A percentile compares a stretch with the other conserved stretches of the same genome.
These are phyloP conservation scores for Sardina pilchardus DNA, from an alignment of 2,113 vertebrate species.

Conservation along the genomic window DNA sequence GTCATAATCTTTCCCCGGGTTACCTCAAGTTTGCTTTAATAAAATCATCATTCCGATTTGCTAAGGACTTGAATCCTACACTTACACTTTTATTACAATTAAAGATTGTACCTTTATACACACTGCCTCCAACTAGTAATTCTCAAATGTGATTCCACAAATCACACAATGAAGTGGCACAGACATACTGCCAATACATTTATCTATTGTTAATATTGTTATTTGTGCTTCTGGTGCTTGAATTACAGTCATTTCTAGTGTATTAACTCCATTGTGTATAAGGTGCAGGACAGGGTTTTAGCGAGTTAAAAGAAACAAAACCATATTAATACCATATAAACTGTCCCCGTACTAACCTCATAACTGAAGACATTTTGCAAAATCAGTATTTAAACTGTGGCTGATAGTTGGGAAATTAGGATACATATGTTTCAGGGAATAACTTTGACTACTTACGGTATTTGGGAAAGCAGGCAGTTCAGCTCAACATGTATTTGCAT, in stretches of 20 bases:
- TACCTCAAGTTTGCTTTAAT: background rate
- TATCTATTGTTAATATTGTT: no score
- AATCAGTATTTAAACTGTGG: no score
- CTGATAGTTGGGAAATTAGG: no score
- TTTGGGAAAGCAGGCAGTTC: background rate
- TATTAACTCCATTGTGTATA: no score
- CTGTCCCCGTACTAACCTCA: no score
- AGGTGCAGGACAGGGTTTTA: no score
- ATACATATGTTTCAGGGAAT: no score
- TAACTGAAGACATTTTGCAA: no score
- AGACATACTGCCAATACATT: background rate
- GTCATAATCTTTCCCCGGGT: background rate
- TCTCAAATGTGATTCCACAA: background rate
- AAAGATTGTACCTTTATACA: background rate
- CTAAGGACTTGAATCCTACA: background rate
- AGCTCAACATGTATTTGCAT: background rate
- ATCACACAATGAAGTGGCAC: background rate
- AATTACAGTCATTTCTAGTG: no score
- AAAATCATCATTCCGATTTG: background rate
- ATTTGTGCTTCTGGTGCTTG: no score
- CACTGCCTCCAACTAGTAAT: background rate
- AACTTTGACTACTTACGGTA: background rate
- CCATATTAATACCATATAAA: no score
- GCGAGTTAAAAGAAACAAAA: no score
- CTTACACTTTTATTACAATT: background rate